Conservation (phyloP, 2,888 invertebrate species). For the Pachycephus smyrnensis region DNA sequence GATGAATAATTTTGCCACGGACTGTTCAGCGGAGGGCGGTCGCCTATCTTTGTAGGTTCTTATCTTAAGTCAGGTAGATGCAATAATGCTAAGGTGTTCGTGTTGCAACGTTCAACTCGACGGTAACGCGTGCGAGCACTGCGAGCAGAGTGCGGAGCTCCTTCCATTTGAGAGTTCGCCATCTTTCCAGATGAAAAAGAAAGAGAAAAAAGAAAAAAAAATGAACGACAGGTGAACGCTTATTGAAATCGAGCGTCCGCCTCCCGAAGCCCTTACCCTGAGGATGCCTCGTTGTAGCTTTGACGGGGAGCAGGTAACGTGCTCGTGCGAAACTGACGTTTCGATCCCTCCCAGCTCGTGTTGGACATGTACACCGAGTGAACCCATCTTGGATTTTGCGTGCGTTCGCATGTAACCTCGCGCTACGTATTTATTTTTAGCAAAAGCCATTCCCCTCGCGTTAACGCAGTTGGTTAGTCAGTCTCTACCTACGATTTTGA, state of each 20-base stretch:
- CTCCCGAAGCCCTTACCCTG: conserved; percentile 28
- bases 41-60: conserved; percentile 1
- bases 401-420: background rate
- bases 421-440: background rate
- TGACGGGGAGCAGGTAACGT: conserved; percentile 45
- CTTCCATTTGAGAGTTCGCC: conserved; percentile 23
- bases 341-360: conserved; percentile 56
- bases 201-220: conserved; percentile 31
- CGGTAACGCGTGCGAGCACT: conserved; percentile 12
- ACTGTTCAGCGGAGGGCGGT: background rate
- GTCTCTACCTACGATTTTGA: background rate
- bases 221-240: conserved; percentile 41
- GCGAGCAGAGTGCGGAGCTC: conserved; percentile 6
- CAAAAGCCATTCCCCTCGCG: background rate
- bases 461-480: background rate
- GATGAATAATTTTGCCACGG: background rate
- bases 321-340: conserved; percentile 54
- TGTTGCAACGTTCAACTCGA: conserved; percentile 32
- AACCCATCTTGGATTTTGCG: background rate
- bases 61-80: background rate
- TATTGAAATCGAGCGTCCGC: conserved; percentile 58
- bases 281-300: conserved; percentile 51
- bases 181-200: conserved; percentile 26
- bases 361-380: conserved; percentile 12
- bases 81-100: conserved; percentile 53